Percentiles rank a stretch among this genome's conserved stretches.
These are phyloP conservation scores for Sarcophaga bullata DNA, from an alignment of 1,140 invertebrate species.

Conservation along the genomic window DNA sequence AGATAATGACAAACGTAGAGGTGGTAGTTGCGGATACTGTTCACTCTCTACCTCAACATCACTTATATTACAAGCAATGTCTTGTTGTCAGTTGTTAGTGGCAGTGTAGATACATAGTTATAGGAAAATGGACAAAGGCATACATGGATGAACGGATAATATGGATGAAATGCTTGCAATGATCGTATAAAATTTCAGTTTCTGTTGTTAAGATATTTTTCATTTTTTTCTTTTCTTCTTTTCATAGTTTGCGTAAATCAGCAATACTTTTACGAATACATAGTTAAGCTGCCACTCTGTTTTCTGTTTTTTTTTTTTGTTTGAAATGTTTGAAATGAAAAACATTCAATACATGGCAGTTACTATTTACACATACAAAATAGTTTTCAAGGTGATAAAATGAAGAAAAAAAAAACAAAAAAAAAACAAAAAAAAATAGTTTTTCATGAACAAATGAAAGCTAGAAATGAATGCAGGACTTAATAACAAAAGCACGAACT, in stretches of 20 bases:
- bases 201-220: neutral
- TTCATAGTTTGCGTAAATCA: slow-evolving; percentile 1
- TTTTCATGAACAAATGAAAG: too few species aligned
- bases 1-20: neutral
- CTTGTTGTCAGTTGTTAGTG: neutral
- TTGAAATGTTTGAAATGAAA: too few species aligned
- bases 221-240: neutral
- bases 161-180: neutral
- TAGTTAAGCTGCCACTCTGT: neutral
- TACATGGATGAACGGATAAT: neutral
- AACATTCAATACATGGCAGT: too few species aligned
- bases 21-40: neutral
- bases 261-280: neutral
- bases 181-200: slow-evolving; percentile 5
- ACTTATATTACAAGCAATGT: neutral
- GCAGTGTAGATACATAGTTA: too few species aligned
- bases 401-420: too few species aligned
- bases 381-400: too few species aligned
- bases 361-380: too few species aligned
- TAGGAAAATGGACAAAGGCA: neutral
- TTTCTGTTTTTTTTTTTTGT: neutral
- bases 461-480: too few species aligned
- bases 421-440: too few species aligned
- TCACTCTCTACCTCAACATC: neutral
- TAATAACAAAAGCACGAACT: too few species aligned